Evolutionary conservation across 2,797 vertebrate genomes (phyloP), one percentile per base, ranked within the genome.

Genomic region (Aplochiton taeniatus): DNA sequence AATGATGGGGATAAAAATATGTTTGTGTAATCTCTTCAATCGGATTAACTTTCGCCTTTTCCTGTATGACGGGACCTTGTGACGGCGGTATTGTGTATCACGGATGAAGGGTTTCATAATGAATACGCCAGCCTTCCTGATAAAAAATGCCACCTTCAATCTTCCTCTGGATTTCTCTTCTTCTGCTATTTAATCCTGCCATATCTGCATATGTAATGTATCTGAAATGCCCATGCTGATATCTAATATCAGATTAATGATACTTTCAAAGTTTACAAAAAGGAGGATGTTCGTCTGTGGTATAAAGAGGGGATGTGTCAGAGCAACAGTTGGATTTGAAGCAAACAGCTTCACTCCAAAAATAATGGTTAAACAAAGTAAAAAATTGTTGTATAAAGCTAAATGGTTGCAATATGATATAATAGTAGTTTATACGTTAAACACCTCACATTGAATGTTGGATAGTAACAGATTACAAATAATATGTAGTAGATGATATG

Each of bases 11-110:
- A 86, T 71, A 73, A 78, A 82, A 86, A 73, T 83, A 72, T 56
- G 61, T 79, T 74, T 76, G 75, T 82, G 66, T 83, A 84, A 89
- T 87, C 85, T 82, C 75, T 79, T 65, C 75, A 64, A 79, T 87
- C 65, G 61, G 80, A 88, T 89, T 85, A 85, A 48, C 70, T 75
- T 83, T 69, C 63, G 64, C 77, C 73, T 84, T 82, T 76, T 53
- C 67, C 70, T 62, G 20, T 64, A 63, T 13, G 54, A 11, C 47
- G 71, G 72, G 65, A 61, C 45, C 4, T 11, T 50, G 48, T 53
- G 82, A 83, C 55, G 58, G 61, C 12, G 0, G 77, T 43, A 44
- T 75, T 63, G 66, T 59, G 70, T 65, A 72, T 81, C 49, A 50
- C 6, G 8, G 72, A 41, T 58, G 70, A 83, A 75, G 64, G 70